Percentiles rank a stretch among this genome's conserved stretches.
Conservation (phyloP, 2,797 vertebrate species). For the Brachymystax lenok region DNA sequence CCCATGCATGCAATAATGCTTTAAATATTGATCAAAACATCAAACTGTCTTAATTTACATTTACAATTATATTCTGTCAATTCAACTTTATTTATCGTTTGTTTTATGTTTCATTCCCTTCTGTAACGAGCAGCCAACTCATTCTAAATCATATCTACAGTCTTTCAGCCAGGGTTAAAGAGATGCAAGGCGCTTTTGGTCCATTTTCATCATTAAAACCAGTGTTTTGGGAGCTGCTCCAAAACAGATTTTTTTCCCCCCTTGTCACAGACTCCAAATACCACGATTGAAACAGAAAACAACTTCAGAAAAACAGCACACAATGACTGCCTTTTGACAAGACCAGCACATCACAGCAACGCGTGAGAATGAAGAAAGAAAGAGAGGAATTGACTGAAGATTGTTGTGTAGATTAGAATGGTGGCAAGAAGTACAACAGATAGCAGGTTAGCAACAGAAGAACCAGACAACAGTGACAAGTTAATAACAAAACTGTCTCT, state of each 20-base stretch:
- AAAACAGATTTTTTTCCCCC: neutral
- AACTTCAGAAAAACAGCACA: no score
- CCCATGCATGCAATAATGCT: neutral
- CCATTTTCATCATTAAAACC: neutral
- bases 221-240: neutral
- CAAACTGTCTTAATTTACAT: conserved; percentile 21
- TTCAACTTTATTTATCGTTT: neutral
- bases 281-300: neutral
- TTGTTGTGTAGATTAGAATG: no score
- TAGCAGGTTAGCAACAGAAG: no score
- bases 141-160: neutral
- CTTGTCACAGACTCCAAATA: neutral
- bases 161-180: neutral
- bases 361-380: conserved; percentile 9
- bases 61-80: neutral
- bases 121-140: neutral
- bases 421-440: no score
- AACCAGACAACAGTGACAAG: no score
- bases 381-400: conserved; percentile 18
- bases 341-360: conserved; percentile 16
- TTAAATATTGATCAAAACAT: neutral
- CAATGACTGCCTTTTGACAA: conserved; percentile 41
- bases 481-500: no score
- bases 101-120: neutral
- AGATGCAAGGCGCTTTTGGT: neutral